Percentiles rank a stretch among this genome's conserved stretches.
Evolutionary conservation across 2,113 vertebrate genomes (phyloP).

Genomic region (Pelecanus crispus): DNA sequence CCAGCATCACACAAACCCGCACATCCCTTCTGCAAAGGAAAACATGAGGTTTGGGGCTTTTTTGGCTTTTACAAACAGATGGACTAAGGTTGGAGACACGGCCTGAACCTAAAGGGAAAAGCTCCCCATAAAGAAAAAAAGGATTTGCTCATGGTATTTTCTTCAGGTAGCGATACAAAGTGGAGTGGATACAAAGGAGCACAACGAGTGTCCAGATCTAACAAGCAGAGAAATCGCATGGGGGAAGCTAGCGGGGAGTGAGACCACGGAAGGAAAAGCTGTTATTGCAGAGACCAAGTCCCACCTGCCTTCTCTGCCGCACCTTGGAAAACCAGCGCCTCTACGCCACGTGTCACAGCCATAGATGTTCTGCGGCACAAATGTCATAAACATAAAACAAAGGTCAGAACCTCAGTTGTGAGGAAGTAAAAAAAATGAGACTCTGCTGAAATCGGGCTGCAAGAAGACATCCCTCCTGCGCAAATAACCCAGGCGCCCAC

Average conservation of each 20-base stretch:
- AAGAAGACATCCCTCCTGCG: neutral
- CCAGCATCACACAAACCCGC: neutral
- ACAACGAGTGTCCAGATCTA: neutral
- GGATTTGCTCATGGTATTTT: neutral
- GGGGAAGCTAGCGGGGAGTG: neutral
- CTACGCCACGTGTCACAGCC: rapidly evolving
- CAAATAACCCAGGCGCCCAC: neutral
- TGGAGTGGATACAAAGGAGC: neutral
- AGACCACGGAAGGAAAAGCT: neutral
- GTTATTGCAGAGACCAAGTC: neutral
- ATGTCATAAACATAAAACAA: rapidly evolving
- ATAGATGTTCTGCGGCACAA: rapidly evolving
- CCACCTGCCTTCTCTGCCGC: neutral
- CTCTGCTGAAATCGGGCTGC: neutral
- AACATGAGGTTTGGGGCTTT: neutral
- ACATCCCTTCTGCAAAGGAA: neutral
- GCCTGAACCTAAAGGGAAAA: neutral
- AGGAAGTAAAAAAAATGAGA: neutral
- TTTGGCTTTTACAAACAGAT: neutral
- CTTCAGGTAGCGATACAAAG: neutral
- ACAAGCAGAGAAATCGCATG: rapidly evolving
- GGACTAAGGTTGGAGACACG: neutral
- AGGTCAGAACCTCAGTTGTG: neutral
- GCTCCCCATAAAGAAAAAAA: neutral
- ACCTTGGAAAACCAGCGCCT: neutral